Base-by-base conservation (phyloP, 2,888 invertebrate genomes). In the Phorcus lineatus region DNA sequence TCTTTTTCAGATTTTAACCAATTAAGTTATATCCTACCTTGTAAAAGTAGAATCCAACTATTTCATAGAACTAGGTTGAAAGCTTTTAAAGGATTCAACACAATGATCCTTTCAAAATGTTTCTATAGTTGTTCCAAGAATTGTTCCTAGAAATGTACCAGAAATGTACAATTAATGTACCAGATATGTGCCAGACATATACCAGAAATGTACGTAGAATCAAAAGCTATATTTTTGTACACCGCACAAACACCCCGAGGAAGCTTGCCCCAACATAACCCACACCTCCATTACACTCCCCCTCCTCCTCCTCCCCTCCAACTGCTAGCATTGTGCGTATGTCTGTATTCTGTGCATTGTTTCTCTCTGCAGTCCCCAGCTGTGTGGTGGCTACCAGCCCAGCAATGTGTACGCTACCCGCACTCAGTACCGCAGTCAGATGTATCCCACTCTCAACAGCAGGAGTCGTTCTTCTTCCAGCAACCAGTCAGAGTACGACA, bases 401-500 rank as follows among this genome's bases (percentile, higher is more conserved):
- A 93, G 89, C 84, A 88, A 91, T 11, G 90, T 92, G 40, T 92
- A 92, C 85, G 86, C 88, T 74, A 91, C 92, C 11, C 87, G 90
- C 75, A 91, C 91, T 53, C 88, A 90, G 81, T 93, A 93, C 86
- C 90, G 93, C 52, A 91, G 88, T 81, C 93, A 93, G 83, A 92
- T 91, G 70, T 94, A 93, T 83, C 88, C 88, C n/a, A 84, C 86
- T 19, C 77, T 88, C 22, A 82, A 85, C 24, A 85, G 85, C 74
- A 86, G 88, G 13, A 84, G 84, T 81, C 88, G 82, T 75, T 88
- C 87, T 28, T 84, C 87, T 17, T 84, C 85, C 77, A 88, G 86
- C 80, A 88, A 83, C 81, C 88, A 87, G 80, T 89, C 90, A 19
- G 91, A 92, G 74, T 91, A 91, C 84, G 92, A 92, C 79, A 89